A percentile compares a stretch with the other conserved stretches of the same genome.
phyloP scores from a whole-genome alignment of 2,888 invertebrate species.

The Itoplectis maculator region DNA sequence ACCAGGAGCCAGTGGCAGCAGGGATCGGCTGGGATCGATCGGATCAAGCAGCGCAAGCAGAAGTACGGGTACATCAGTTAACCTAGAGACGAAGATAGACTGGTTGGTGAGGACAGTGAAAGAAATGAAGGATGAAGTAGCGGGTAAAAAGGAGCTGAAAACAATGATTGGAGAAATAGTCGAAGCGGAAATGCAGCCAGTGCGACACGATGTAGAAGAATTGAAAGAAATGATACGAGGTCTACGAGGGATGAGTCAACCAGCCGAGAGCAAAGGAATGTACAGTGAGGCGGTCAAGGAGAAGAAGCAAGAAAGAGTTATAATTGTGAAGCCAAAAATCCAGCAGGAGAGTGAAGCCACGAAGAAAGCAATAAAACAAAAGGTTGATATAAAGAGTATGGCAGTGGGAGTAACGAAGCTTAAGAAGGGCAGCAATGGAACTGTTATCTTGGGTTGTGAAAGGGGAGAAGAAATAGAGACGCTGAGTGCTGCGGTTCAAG shows the following conservation, averaged over 20 bases:
- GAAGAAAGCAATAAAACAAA: slow-evolving; percentile 56
- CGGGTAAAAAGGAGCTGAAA: slow-evolving; percentile 13
- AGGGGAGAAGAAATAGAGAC: slow-evolving; percentile 19
- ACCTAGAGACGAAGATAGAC: slow-evolving; percentile 29
- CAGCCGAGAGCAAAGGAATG: neutral
- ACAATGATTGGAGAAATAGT: slow-evolving; percentile 10
- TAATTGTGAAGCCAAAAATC: slow-evolving; percentile 62
- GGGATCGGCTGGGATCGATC: slow-evolving; percentile 11
- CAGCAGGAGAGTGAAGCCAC: slow-evolving; percentile 64
- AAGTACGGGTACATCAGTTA: neutral
- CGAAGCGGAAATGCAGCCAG: slow-evolving; percentile 37
- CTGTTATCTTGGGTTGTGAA: slow-evolving; percentile 44
- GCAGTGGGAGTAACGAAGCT: slow-evolving; percentile 52
- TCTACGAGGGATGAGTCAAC: too few species aligned
- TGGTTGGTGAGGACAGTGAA: slow-evolving; percentile 46
- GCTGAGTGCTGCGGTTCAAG: slow-evolving; percentile 15
- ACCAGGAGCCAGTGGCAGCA: slow-evolving; percentile 22
- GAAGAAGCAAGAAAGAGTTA: slow-evolving; percentile 34
- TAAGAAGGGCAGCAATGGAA: slow-evolving; percentile 43
- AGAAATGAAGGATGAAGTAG: slow-evolving; percentile 34
- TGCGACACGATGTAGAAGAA: slow-evolving; percentile 45
- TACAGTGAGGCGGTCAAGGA: slow-evolving; percentile 41
- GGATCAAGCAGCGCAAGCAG: slow-evolving; percentile 7
- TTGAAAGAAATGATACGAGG: slow-evolving; percentile 36
- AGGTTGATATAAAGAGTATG: slow-evolving; percentile 55